Base-by-base conservation (phyloP, 2,888 invertebrate genomes). In the Drosophila setosimentum region DNA sequence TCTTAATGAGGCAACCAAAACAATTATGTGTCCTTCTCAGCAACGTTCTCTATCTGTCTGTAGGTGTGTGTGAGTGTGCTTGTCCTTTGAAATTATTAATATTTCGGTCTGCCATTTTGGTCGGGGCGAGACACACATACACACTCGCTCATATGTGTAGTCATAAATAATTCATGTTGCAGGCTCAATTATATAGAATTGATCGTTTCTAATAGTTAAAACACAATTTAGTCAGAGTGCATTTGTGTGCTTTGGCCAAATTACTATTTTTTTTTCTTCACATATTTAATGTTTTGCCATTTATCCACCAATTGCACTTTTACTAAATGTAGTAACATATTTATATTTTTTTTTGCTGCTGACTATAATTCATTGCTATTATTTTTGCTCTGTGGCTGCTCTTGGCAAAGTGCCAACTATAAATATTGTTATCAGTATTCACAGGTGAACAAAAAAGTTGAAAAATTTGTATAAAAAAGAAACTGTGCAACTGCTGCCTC, bases 311-410 rank as follows among this genome's bases (percentile, higher is more conserved):
- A 78, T 78, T 72, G 71, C 71, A 72, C 62, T 66, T 51, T 62
- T 13, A 16, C 61, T 60, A 63, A 74, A 66, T 78, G 62, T 67
- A 67, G 62, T 70, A 62, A 73, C 69, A 76, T 78, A 66, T 55
- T 37, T 37, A 54, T 40, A 29, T 24, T 37, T 54, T 40, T 24
- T 49, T 40, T 32, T 73, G 73, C 80, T 73, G 68, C 68, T 68
- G 76, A 80, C 68, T 66, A 72, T 82, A 86, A 84, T 84, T 84
- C 86, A 83, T 83, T 71, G 80, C 78, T 82, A 73, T 76, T 79
- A 70, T 69, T 76, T 80, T 76, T 67, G 71, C 73, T 69, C 75
- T 80, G 74, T 53, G 53, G 57, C 53, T 54, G 78, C 78, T 50
- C 53, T 68, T 77, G 79, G 86, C 82, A 80, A 76, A 72, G 53